A percentile compares a stretch with the other conserved stretches of the same genome.
Evolutionary conservation across 2,797 vertebrate species (phyloP).

Genomic region (Malurus splendens): DNA sequence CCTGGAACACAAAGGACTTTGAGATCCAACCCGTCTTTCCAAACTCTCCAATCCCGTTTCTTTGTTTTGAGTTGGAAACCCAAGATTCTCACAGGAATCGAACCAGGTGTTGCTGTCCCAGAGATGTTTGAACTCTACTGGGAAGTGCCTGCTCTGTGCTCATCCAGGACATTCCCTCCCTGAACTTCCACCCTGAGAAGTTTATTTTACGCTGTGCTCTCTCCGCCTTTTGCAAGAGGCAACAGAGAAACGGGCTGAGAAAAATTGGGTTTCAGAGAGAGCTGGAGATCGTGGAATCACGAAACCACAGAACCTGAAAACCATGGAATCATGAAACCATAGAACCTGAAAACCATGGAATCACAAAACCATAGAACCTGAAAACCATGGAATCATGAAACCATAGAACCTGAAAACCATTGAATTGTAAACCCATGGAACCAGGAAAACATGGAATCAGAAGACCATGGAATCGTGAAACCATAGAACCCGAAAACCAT

Average conservation of each 20-base stretch:
- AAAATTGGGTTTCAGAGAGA: not conserved
- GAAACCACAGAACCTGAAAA: too few species aligned
- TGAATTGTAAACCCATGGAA: fast-evolving
- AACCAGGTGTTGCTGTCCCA: fast-evolving
- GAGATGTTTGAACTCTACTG: not conserved
- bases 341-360: not conserved
- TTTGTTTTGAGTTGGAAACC: not conserved
- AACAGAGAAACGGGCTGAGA: not conserved
- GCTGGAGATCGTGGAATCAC: fast-evolving
- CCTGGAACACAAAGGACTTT: not conserved
- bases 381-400: too few species aligned
- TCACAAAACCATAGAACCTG: not conserved
- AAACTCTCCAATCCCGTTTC: too few species aligned
- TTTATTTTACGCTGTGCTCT: not conserved
- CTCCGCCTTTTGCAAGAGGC: not conserved
- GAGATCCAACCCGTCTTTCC: not conserved
- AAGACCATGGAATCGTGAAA: not conserved
- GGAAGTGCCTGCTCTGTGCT: not conserved
- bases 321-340: not conserved
- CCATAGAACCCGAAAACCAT: fast-evolving
- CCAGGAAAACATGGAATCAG: fast-evolving
- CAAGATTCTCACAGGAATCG: fast-evolving
- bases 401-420: fast-evolving
- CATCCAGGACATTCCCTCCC: not conserved
- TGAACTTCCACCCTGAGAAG: not conserved